These are phyloP conservation scores for Cryptophagus acutangulus DNA, from an alignment of 2,888 invertebrate species.

Conservation along the genomic window DNA sequence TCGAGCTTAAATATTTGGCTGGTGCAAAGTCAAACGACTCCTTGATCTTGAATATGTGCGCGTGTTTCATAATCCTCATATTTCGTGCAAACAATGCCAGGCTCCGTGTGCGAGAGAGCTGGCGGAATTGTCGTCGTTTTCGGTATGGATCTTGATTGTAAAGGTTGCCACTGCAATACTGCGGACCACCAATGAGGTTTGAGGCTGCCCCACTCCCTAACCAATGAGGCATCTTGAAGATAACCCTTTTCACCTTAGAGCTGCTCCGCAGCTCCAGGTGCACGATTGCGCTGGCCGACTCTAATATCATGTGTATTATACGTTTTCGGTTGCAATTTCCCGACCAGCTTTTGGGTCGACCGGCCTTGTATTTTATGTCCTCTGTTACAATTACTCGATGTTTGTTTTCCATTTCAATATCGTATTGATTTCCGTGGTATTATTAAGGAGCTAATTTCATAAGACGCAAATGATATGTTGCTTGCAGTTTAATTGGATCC, in stretches of 20 bases:
- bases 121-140: slow-evolving; percentile 2
- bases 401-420: slow-evolving; percentile 30
- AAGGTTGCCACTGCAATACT: slow-evolving; percentile 45
- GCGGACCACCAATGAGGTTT: slow-evolving; percentile 49
- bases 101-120: slow-evolving; percentile 13
- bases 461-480: not conserved
- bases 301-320: slow-evolving; percentile 38
- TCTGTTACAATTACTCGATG: slow-evolving; percentile 34
- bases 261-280: not conserved
- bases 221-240: slow-evolving; percentile 48
- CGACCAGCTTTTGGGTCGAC: no score
- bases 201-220: slow-evolving; percentile 47
- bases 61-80: slow-evolving; percentile 41
- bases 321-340: slow-evolving; percentile 39
- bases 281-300: slow-evolving; percentile 28
- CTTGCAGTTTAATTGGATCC: no score
- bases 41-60: slow-evolving; percentile 38
- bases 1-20: no score
- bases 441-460: not conserved
- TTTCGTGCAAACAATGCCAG: slow-evolving; percentile 41
- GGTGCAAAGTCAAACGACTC: slow-evolving; percentile 20
- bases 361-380: slow-evolving; percentile 32
- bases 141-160: slow-evolving; percentile 46
- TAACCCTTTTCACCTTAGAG: slow-evolving; percentile 37
- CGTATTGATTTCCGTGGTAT: slow-evolving; percentile 5